Base-by-base conservation (phyloP, 1,140 invertebrate genomes). In the Tribolium madens region DNA sequence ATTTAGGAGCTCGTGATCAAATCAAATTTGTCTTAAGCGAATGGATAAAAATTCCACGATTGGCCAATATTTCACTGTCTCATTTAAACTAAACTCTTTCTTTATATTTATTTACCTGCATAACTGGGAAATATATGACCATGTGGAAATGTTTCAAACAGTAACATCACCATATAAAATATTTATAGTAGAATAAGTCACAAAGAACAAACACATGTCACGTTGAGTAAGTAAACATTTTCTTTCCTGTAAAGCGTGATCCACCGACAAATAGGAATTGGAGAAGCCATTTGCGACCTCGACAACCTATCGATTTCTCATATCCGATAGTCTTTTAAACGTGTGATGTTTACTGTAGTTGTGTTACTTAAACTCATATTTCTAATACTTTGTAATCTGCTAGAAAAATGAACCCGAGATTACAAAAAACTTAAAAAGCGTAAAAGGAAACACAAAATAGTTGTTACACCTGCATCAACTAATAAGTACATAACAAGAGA, bases 221-320 rank as follows among this genome's bases (percentile, higher is more conserved):
- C 12, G 57, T 31, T 64, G 10, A 26, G 14, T 64, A 64, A 64
- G 57, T 14, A 64, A 64, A 64, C 31, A 64, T 64, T 64, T 64
- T 33, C 6, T 33, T 9, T 64, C 4, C 36, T 64, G 57, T 33
- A 64, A 64, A 64, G 57, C 57, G 57, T 64, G 57, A 64, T 64
- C 21, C 14, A 64, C 12, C 31, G 26, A 64, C 36, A 64, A 64
- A 9, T 33, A 33, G 26, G 21, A 64, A 31, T 5, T 13, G 26
- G 57, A 33, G 26, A 33, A 64, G 57, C 21, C 26, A 33, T 64
- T 64, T 64, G 57, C 14, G 52, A 26, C 52, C 52, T 57, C 52
- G 15, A 26, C 52, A 57, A 57, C 3, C 10, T 18, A 57, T 57
- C 52, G 52, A 57, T 57, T 57, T 57, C 52, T 57, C 10, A 21